These are phyloP conservation scores for Ivindomyrus marchei DNA, from an alignment of 2,113 vertebrate genomes.

Conservation along the genomic window DNA sequence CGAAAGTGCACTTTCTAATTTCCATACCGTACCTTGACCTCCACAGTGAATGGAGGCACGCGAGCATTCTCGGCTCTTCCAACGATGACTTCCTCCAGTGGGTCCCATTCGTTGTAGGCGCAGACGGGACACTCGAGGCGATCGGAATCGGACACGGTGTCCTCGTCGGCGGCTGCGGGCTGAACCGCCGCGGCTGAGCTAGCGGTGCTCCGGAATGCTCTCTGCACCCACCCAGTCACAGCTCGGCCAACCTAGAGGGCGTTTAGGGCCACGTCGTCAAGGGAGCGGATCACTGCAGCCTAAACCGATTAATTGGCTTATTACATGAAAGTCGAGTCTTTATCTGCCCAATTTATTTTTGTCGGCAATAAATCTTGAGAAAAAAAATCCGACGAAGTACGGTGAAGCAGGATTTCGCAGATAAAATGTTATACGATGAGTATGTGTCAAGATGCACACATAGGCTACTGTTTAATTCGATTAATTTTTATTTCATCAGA, in stretches of 20 bases:
- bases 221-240: conserved; percentile 77
- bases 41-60: conserved; percentile 90
- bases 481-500: neutral
- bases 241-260: conserved; percentile 65
- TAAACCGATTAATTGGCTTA: neutral
- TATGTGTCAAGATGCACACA: neutral
- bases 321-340: neutral
- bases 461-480: neutral
- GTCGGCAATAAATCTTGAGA: neutral
- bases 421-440: neutral
- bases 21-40: conserved; percentile 80
- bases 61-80: conserved; percentile 88
- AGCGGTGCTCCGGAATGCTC: conserved; percentile 81
- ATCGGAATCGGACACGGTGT: conserved; percentile 55
- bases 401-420: neutral
- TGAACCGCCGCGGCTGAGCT: conserved; percentile 68
- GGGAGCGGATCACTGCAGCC: neutral
- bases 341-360: neutral
- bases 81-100: conserved; percentile 94
- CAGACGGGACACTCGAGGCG: conserved; percentile 78
- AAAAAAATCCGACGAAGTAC: neutral
- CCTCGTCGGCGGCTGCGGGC: conserved; percentile 60
- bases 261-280: neutral
- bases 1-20: neutral
- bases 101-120: conserved; percentile 95